Base-by-base conservation (phyloP, 2,888 invertebrate genomes). In the Tanypteryx hageni region DNA sequence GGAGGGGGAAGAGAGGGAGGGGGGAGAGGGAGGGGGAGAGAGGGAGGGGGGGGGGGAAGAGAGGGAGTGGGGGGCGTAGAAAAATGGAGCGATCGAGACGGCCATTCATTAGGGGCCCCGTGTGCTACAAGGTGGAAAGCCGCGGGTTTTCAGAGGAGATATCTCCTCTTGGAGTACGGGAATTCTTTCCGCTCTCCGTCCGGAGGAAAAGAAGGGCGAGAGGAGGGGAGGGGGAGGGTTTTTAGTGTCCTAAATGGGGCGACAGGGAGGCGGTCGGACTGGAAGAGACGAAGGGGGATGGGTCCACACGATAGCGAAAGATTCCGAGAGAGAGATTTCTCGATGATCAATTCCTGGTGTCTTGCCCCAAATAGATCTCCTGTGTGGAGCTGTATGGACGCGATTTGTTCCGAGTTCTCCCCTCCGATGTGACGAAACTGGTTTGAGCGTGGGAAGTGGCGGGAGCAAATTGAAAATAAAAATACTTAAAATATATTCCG, bases 111-210 rank as follows among this genome's bases (percentile, higher is more conserved):
- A 76, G 76, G 27, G 76, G 11, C 22, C 22, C 76, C 76, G 64
- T 14, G 64, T 64, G 64, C 64, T 14, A 27, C 76, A 76, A 76
- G 76, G 76, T 76, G 76, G 76, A 76, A 76, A 76, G 76, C 76
- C 22, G 61, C 14, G 27, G 22, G 76, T 76, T 22, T 27, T 76
- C 22, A 76, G 22, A 27, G 27, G 76, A 76, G 76, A 76, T 76
- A 76, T 76, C 76, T 76, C 76, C 76, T 68, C n/a, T 22, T 68
- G 68, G 68, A 76, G 44, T 44, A 1, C 44, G 44, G 13, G 76
- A 76, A 76, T 76, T 76, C 76, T 76, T 27, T 76, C 76, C 27
- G 22, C 76, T 76, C 27, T 76, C 44, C 44, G 44, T 44, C 44
- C 44, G 44, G 44, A 44, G 44, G 44, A 3, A 27, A 68, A 22